Base-by-base conservation (phyloP, 2,797 vertebrate genomes). In the Erpetoichthys calabaricus region DNA sequence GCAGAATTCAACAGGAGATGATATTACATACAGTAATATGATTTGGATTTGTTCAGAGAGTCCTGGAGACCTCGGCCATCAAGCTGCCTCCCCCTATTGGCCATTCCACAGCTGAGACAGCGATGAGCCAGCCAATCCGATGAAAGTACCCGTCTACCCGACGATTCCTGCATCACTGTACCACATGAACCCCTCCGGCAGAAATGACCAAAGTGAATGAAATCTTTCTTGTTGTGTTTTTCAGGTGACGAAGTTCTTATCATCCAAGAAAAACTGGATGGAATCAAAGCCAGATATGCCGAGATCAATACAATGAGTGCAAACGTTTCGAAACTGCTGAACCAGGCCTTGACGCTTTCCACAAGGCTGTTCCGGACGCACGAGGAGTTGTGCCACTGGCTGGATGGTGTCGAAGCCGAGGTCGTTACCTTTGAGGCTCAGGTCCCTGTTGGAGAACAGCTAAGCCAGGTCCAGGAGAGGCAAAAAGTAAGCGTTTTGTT, bases 261-360 rank as follows among this genome's bases (percentile, higher is more conserved):
- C 58, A 91, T 99, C 75, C 96, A 99, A 77, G 90, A 94, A 67
- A 98, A 97, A 72, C 77, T 99, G 67, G 95, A 98, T 59, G 89
- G 89, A 64, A 96, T 99, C 73, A 98, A 96, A 83, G 73, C 79
- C 0, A 88, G 91, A 64, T 98, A 98, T 64, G 86, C 80, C 61
- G 94, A 99, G 63, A 94, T 99, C 62, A 89, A 74, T 49, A 80
- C 86, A 8, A 69, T 92, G 77, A 92, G 94, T 66, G 70, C 69
- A 25, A 76, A 79, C 2, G 91, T 95, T 45, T 77, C 86, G 58
- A 88, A 85, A 73, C 91, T 81, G 7, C 72, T 98, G 70, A 90
- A 96, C 47, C 83, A 80, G 60, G 91, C 91, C 7, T 79, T 87
- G 60, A 74, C 83, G 74, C 87, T 97, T 10, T 87, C 96, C 1